Conservation (phyloP, 2,797 vertebrate species). For the Halcyon leucocephala region DNA sequence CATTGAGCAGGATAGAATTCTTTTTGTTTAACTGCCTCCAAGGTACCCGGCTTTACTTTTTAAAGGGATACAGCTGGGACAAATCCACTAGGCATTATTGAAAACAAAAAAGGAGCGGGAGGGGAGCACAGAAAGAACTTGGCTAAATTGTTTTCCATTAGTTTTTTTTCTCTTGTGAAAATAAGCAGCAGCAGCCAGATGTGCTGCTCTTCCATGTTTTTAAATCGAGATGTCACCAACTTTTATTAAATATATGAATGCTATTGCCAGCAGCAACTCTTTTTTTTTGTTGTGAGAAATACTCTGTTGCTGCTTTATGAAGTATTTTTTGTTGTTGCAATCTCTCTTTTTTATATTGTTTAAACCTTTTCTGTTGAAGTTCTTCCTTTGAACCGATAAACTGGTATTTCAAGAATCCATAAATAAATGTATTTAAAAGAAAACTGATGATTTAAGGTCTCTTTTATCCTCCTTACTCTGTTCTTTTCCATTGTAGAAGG, state of each 20-base stretch:
- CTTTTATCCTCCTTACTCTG: not conserved
- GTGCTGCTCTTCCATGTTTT: not conserved
- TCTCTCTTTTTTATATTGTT: not conserved
- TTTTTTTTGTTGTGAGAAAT: not conserved
- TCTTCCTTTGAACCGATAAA: not conserved
- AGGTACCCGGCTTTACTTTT: not conserved
- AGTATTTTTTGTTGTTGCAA: not conserved
- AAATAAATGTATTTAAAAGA: not conserved
- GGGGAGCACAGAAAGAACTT: not conserved
- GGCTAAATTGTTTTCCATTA: not conserved
- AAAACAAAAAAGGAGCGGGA: not conserved
- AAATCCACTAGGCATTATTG: not conserved
- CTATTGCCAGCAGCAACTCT: not conserved
- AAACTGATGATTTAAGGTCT: not conserved
- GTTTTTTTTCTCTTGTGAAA: not conserved
- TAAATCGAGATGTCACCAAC: not conserved
- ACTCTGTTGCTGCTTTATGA: not conserved
- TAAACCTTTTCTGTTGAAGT: not conserved
- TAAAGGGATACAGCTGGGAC: not conserved
- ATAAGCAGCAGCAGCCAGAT: not conserved
- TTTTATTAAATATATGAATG: not conserved
- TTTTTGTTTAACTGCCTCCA: not conserved
- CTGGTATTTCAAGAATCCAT: not conserved
- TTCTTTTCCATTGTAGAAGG: not conserved
- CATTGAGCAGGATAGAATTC: not conserved